These are phyloP conservation scores for Desoria tigrina DNA, from an alignment of 2,888 invertebrate genomes.

Conservation along the genomic window DNA sequence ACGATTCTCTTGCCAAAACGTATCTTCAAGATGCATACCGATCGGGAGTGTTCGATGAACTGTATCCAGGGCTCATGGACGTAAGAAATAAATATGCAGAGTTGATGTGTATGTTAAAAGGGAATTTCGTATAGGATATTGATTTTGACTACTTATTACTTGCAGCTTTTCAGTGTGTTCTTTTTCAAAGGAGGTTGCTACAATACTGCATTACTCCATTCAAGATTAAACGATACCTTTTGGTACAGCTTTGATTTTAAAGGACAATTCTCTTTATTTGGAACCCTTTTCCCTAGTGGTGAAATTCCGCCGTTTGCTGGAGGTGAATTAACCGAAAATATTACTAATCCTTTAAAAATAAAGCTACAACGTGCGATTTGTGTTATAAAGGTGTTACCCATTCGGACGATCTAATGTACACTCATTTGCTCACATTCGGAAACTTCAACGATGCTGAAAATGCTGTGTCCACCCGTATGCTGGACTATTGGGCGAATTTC, in stretches of 20 bases:
- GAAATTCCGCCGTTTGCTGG: constrained; percentile 30
- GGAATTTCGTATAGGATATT: no score
- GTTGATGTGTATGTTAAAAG: no score
- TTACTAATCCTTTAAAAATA: no score
- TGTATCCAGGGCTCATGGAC: constrained; percentile 61
- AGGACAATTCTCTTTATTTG: constrained; percentile 56
- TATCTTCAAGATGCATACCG: constrained; percentile 58
- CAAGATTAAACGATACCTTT: constrained; percentile 56
- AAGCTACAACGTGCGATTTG: no score
- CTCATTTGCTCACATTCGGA: constrained; percentile 57
- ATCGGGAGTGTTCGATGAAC: constrained; percentile 57
- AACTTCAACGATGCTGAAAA: constrained; percentile 42
- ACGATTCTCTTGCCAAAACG: constrained; percentile 57
- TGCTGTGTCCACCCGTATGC: constrained; percentile 60
- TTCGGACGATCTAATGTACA: constrained; percentile 65
- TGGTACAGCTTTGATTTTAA: constrained; percentile 61
- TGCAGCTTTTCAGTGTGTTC: constrained; percentile 59
- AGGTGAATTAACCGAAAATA: no score
- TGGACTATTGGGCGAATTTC: constrained; percentile 59
- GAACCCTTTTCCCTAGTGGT: constrained; percentile 47
- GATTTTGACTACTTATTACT: no score
- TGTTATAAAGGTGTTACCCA: constrained; percentile 61
- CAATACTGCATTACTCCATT: constrained; percentile 56
- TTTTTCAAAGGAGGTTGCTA: constrained; percentile 60
- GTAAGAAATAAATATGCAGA: constrained; percentile 54